phyloP scores from a whole-genome alignment of 2,113 vertebrate genomes.

The Geococcyx californianus region DNA sequence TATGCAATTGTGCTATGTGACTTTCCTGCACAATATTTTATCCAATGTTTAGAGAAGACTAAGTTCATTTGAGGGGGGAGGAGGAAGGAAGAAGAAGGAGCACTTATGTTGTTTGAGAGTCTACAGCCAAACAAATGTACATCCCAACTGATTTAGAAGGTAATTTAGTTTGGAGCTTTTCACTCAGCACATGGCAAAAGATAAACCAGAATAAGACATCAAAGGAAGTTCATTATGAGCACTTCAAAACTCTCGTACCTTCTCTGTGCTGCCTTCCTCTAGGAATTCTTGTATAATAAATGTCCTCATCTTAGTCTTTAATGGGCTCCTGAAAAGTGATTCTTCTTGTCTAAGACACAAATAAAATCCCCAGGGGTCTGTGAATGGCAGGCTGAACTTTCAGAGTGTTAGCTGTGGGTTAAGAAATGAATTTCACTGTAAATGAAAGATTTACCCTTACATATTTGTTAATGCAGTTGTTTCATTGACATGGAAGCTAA shows the following conservation, averaged over 20 bases:
- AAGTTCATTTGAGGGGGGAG: background rate
- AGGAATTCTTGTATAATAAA: background rate
- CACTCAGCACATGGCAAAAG: slow-evolving; percentile 57
- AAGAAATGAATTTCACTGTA: background rate
- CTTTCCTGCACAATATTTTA: background rate
- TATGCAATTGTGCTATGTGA: background rate
- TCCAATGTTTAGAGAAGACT: background rate
- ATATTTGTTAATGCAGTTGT: background rate
- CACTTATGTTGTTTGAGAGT: background rate
- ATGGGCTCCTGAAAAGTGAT: background rate
- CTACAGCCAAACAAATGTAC: background rate
- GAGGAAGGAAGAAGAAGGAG: background rate
- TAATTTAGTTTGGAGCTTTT: slow-evolving; percentile 59
- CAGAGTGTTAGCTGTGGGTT: background rate
- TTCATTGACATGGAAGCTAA: background rate
- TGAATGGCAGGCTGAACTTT: background rate
- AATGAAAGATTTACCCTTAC: background rate
- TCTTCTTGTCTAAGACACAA: background rate
- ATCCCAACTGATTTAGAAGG: slow-evolving; percentile 51
- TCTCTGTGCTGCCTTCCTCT: background rate
- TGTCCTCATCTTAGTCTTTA: background rate
- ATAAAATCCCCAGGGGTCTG: background rate
- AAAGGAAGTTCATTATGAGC: background rate
- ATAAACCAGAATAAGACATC: slow-evolving; percentile 44
- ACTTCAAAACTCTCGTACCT: background rate